phyloP scores from a whole-genome alignment of 2,888 invertebrate species.

The Tenthredo notha region DNA sequence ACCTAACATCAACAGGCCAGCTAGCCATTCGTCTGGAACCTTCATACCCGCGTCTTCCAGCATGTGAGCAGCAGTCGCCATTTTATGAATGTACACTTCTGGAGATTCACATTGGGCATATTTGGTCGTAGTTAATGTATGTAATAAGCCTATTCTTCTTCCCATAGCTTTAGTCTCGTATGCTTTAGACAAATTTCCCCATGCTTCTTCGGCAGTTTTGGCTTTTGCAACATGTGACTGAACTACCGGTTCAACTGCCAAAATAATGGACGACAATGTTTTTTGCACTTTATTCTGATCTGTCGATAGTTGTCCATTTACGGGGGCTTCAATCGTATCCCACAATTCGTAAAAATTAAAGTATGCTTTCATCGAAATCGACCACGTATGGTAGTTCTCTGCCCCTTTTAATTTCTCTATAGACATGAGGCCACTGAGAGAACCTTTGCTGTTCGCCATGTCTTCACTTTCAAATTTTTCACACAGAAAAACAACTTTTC shows the following conservation, averaged over 20 bases:
- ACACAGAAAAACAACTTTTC: neutral
- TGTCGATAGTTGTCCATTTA: neutral
- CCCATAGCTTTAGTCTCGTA: neutral
- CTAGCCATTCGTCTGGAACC: neutral
- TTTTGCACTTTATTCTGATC: neutral
- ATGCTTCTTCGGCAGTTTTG: neutral
- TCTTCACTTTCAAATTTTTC: neutral
- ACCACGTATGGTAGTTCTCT: constrained; percentile 23
- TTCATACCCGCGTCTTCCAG: neutral
- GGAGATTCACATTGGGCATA: neutral
- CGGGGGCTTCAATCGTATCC: neutral
- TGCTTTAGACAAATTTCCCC: neutral
- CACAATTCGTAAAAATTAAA: neutral
- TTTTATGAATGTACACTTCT: neutral
- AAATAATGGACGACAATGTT: neutral
- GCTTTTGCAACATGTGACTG: neutral
- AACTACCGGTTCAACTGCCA: neutral
- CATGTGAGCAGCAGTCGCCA: neutral
- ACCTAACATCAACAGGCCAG: neutral
- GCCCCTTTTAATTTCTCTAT: neutral
- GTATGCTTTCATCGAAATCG: neutral
- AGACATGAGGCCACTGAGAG: neutral
- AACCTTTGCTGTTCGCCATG: neutral
- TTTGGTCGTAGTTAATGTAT: neutral
- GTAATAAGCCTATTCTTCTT: neutral